Evolutionary conservation across 2,797 vertebrate species (phyloP), one percentile per base, ranked within the genome.

Genomic region (Channa striata): DNA sequence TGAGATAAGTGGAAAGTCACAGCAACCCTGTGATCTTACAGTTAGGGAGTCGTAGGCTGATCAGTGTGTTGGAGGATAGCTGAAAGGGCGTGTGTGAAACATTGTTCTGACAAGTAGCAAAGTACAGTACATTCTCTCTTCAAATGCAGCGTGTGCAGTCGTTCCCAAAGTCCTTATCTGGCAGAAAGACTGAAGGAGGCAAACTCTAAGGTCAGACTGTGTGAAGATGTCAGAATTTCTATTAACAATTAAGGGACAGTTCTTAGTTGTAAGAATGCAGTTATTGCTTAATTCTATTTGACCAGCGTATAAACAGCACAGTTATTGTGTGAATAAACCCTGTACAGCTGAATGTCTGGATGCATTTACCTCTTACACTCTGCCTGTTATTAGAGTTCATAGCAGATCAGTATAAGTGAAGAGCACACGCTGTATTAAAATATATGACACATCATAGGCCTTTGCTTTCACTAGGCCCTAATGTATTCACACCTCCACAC

Each of bases 261-360:
- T 72, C 47, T 72, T 72, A 81, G 62, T 66, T 64, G 25, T 46
- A 66, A 77, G 70, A 77, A 77, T 19, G 59, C 8, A 59, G 37
- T 23, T 84, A 89, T 83, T 86, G 82, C 88, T 89, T 62, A 11
- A 52, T 83, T 70, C 68, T 39, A 74, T 59, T 48, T 64, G 53
- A 64, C 71, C 62, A 59, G 86, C 87, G 78, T 68, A 59, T 80
- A 82, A 82, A 71, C 71, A 74, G 20, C 67, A 62, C 44, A 68
- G 53, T 23, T 73, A 23, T 58, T 59, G 77, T 75, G 65, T 54
- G 62, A 62, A 65, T 52, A 46, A 66, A 20, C 56, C 40, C 61
- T 36, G 20, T 25, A 6, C 34, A 34, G 57, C 39, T 64, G 36
- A 50, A 40, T 19, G 17, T 46, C 59, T 63, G 16, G 34, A 69